These are phyloP conservation scores for Sussaba pulchella DNA, from an alignment of 2,888 invertebrate species.

Conservation along the genomic window DNA sequence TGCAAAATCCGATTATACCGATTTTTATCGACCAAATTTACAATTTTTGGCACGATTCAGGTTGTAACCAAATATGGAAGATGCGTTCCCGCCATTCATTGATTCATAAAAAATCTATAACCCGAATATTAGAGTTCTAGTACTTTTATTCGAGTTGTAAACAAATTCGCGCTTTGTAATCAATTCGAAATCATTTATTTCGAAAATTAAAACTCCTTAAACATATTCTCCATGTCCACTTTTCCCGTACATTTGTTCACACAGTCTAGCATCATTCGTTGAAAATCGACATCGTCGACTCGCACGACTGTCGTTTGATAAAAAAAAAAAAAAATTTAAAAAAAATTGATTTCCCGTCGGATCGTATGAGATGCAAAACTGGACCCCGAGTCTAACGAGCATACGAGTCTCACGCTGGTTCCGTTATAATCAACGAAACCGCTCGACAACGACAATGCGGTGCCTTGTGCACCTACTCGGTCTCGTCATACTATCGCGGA, in stretches of 20 bases:
- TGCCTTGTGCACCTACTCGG: constrained; percentile 71
- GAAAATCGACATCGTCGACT: too few species aligned
- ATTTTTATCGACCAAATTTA: not conserved
- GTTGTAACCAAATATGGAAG: not conserved
- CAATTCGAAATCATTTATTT: too few species aligned
- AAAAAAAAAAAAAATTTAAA: constrained; percentile 26
- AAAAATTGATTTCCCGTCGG: constrained; percentile 42
- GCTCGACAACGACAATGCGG: constrained; percentile 72
- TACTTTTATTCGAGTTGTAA: too few species aligned
- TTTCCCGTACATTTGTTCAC: not conserved
- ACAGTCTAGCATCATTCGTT: not conserved
- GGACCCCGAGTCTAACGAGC: constrained; percentile 40
- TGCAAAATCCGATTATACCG: too few species aligned
- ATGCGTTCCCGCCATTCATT: too few species aligned
- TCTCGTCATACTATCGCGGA: constrained; percentile 74
- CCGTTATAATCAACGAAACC: constrained; percentile 66
- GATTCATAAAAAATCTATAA: too few species aligned
- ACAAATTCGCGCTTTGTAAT: too few species aligned
- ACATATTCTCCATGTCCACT: not conserved
- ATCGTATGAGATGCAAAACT: constrained; percentile 49
- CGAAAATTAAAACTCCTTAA: too few species aligned
- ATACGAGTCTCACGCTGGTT: constrained; percentile 54
- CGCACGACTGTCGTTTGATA: too few species aligned
- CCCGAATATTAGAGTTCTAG: too few species aligned
- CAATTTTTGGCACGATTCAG: not conserved